Conservation (phyloP, 2,888 invertebrate genomes). For the Drosophila lutescens region DNA sequence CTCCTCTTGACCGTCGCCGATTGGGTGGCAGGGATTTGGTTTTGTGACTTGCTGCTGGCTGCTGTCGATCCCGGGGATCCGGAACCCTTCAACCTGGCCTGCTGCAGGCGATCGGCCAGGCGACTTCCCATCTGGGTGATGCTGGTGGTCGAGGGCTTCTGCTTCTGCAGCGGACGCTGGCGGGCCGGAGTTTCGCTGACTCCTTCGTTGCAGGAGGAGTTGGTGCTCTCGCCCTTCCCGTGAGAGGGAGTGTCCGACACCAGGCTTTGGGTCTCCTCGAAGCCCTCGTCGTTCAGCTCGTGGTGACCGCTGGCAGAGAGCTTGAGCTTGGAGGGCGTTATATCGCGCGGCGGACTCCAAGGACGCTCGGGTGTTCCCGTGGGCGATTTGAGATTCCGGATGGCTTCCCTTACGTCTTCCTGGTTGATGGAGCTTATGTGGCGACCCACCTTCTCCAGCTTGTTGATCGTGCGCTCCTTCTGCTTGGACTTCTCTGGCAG, state of each 20-base stretch:
- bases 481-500: slow-evolving; percentile 78
- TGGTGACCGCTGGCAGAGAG: slow-evolving; percentile 72
- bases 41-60: slow-evolving; percentile 55
- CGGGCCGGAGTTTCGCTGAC: slow-evolving; percentile 85
- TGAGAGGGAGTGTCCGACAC: slow-evolving; percentile 94
- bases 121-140: slow-evolving; percentile 63
- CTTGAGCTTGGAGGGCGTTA: slow-evolving; percentile 73
- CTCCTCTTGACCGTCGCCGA: slow-evolving; percentile 56
- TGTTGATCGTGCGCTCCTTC: slow-evolving; percentile 81
- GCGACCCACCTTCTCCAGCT: slow-evolving; percentile 85
- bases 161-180: slow-evolving; percentile 60
- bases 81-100: slow-evolving; percentile 52
- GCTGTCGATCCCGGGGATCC: slow-evolving; percentile 34
- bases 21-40: slow-evolving; percentile 38
- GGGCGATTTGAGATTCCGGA: slow-evolving; percentile 88
- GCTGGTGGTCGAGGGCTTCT: slow-evolving; percentile 60
- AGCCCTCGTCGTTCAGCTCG: slow-evolving; percentile 94
- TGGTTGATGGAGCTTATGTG: slow-evolving; percentile 89
- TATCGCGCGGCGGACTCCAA: slow-evolving; percentile 85
- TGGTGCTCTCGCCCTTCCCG: slow-evolving; percentile 87
- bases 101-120: slow-evolving; percentile 71
- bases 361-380: slow-evolving; percentile 87
- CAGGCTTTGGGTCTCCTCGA: slow-evolving; percentile 94
- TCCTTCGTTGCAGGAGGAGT: slow-evolving; percentile 89
- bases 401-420: slow-evolving; percentile 89